A percentile compares a stretch with the other conserved stretches of the same genome.
phyloP scores from a whole-genome alignment of 2,113 vertebrate species.

The Calyptomena viridis region DNA sequence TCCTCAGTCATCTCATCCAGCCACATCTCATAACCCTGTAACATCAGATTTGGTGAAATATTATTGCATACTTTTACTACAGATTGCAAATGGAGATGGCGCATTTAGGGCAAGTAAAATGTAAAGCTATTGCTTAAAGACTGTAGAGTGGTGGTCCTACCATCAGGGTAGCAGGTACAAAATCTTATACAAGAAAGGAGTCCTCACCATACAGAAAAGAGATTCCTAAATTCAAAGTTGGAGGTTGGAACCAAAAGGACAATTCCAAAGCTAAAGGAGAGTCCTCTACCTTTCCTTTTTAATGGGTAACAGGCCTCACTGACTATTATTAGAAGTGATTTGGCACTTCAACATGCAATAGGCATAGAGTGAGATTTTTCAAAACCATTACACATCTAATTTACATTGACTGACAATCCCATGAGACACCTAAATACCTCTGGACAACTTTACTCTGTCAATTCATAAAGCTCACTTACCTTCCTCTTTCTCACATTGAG shows the following conservation, averaged over 20 bases:
- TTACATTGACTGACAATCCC: constrained; percentile 36
- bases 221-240: neutral
- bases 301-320: neutral
- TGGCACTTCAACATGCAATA: neutral
- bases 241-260: neutral
- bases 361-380: constrained; percentile 19
- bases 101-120: neutral
- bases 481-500: neutral
- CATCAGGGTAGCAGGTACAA: neutral
- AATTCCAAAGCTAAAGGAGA: neutral
- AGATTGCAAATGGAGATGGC: neutral
- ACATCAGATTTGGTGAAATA: neutral
- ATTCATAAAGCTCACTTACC: neutral
- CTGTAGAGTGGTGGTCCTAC: neutral
- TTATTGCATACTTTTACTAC: neutral
- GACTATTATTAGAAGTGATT: neutral
- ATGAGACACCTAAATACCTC: constrained; percentile 13
- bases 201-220: neutral
- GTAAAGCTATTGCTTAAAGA: neutral
- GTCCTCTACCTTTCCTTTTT: neutral
- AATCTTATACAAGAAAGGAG: neutral
- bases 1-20: neutral
- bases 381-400: constrained; percentile 25
- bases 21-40: neutral
- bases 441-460: neutral